Evolutionary conservation across 1,140 invertebrate genomes (phyloP), one percentile per base, ranked within the genome.

Genomic region (Hyles vespertilio): DNA sequence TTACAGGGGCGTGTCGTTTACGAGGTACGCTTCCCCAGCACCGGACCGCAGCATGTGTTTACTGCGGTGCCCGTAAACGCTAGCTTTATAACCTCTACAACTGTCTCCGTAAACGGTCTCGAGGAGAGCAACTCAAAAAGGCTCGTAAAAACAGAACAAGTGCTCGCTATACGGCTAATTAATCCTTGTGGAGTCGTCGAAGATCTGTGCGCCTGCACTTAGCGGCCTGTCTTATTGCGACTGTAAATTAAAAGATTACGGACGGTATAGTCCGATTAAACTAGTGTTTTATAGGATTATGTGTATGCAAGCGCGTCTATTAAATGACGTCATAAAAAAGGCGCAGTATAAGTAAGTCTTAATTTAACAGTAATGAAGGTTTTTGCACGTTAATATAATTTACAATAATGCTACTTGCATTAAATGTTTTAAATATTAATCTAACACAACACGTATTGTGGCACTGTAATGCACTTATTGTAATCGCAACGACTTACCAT

Each of bases 131-230:
- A 74, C 61, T 72, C 62, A 61, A 55, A 73, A 70, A 66, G 52
- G 52, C 55, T 72, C 70, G 64, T 77, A 72, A 78, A 67, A 75
- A 72, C 59, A 69, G 65, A 70, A 65, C 69, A 73, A 72, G 69
- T 71, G 66, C 58, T 45, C 58, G 59, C 59, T 72, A 61, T 57
- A 70, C 58, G 55, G 51, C 67, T 80, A 78, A 80, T 78, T 78
- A 80, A 72, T 69, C 60, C 49, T 43, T 34, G 12, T 47, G 36
- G 50, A 55, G 50, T 58, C 32, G 46, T 51, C 58, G 3, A 8
- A 33, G 33, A 33, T n/a, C 12, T 22, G 22, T 22, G 8, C 46
- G 10, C n/a, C 46, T 40, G 46, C 46, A 48, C 7, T 22, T 48
- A 48, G 46, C 3, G n/a, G 3, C 12, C 5, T n/a, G 46, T n/a